Base-by-base conservation (phyloP, 2,797 vertebrate genomes). In the Darevskia nairensis region DNA sequence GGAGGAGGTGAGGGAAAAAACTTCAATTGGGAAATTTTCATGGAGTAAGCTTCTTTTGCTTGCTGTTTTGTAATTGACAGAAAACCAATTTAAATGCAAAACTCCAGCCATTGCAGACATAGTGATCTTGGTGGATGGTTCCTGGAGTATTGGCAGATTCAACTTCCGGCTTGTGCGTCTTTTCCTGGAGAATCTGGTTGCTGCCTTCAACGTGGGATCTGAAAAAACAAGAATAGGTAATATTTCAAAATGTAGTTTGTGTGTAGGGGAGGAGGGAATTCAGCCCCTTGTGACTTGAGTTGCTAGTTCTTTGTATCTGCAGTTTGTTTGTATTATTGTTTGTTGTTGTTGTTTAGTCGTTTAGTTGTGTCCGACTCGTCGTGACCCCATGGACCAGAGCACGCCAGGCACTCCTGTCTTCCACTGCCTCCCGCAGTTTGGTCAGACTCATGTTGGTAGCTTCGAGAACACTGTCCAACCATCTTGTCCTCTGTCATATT, bases 111-210 rank as follows among this genome's bases (percentile, higher is more conserved):
- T 98, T 8, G 98, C 99, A 27, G 99, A 99, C 95, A 99, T 99
- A 3, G 98, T 99, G 80, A 99, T 99, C 93, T 96, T 99, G 89
- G 98, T 99, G 8, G 99, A 99, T 80, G 99, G 99, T 19, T 99
- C 99, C 1, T 99, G 99, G 99, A 99, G 99, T 89, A 99, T 99
- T 35, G 99, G 99, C 81, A 97, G 99, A 92, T 96, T 99, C 94
- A 99, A 99, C 97, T 99, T 99, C 96, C 97, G 98, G 61, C 97
- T 99, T 61, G 98, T 99, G 86, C 98, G 99, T 8, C 97, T 97
- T 85, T 99, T 99, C 96, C 94, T 99, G 95, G 98, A 99, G 96
- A 99, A 98, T 92, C 95, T 99, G 89, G 98, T 99, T 85, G 97
- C 97, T 3, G 99, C 99, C 50, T 99, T 99, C 86, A 97, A 98